A percentile compares a stretch with the other conserved stretches of the same genome.
phyloP scores from a whole-genome alignment of 1,140 invertebrate species.

The Musca domestica region DNA sequence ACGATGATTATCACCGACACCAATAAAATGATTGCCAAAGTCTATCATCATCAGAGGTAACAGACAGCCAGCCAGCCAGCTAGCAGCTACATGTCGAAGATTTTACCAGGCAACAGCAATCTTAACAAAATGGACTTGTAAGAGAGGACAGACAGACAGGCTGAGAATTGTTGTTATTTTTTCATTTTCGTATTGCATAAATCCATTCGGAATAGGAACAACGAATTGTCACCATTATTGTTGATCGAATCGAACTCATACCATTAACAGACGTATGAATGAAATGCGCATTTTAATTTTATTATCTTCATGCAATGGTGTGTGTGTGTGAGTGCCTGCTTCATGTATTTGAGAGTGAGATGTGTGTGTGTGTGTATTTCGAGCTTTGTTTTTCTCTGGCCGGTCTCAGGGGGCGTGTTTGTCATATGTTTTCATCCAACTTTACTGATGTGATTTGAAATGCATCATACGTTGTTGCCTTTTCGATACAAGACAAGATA shows the following conservation, averaged over 20 bases:
- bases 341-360: no score
- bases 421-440: not conserved
- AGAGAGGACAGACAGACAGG: no score
- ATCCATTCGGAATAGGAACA: not conserved
- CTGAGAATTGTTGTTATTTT: not conserved
- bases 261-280: not conserved
- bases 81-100: no score
- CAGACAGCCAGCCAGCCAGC: slow-evolving; percentile 3
- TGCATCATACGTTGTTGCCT: not conserved
- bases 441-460: not conserved
- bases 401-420: slow-evolving; percentile 8
- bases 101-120: not conserved
- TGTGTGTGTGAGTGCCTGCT: not conserved
- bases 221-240: not conserved
- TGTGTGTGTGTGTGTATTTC: not conserved
- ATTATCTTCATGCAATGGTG: not conserved
- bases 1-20: slow-evolving; percentile 29
- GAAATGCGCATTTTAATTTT: not conserved
- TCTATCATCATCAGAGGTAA: slow-evolving; percentile 1
- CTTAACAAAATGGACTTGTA: no score
- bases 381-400: not conserved
- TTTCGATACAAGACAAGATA: no score
- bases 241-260: not conserved
- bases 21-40: slow-evolving; percentile 30
- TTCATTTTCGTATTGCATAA: not conserved